phyloP scores from a whole-genome alignment of 2,113 vertebrate genomes.

The Elgaria multicarinata region DNA sequence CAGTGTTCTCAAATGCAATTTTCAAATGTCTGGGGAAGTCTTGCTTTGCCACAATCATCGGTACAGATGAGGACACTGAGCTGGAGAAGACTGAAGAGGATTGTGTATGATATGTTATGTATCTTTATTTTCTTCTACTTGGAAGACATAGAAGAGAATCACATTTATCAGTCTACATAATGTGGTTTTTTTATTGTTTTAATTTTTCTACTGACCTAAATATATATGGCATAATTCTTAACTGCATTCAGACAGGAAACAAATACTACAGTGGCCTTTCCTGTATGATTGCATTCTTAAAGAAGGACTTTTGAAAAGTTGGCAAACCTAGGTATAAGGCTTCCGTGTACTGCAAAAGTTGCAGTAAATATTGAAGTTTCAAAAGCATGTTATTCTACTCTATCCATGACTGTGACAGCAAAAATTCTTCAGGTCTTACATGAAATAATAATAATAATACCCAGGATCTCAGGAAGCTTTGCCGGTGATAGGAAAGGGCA shows the following conservation, averaged over 20 bases:
- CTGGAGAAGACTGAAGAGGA: constrained; percentile 41
- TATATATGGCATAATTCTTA: constrained; percentile 57
- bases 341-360: not conserved
- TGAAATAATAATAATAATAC: too few relatives aligned
- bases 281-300: constrained; percentile 45
- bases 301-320: not conserved
- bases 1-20: constrained; percentile 41
- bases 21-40: constrained; percentile 52
- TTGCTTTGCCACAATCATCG: constrained; percentile 23
- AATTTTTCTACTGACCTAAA: constrained; percentile 68
- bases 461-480: not conserved
- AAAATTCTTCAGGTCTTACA: not conserved
- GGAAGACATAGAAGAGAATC: constrained; percentile 38
- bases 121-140: constrained; percentile 30
- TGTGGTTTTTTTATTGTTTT: constrained; percentile 52
- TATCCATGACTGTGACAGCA: not conserved
- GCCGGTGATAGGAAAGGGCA: not conserved
- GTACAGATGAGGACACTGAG: constrained; percentile 45
- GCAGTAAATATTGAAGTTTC: not conserved
- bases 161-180: constrained; percentile 31
- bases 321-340: constrained; percentile 42
- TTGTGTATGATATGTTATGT: constrained; percentile 11
- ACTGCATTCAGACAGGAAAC: constrained; percentile 43
- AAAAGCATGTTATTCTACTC: not conserved
- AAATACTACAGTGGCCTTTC: constrained; percentile 41